Evolutionary conservation across 1,140 invertebrate species (phyloP), one percentile per base, ranked within the genome.

Genomic region (Drosophila parvula): DNA sequence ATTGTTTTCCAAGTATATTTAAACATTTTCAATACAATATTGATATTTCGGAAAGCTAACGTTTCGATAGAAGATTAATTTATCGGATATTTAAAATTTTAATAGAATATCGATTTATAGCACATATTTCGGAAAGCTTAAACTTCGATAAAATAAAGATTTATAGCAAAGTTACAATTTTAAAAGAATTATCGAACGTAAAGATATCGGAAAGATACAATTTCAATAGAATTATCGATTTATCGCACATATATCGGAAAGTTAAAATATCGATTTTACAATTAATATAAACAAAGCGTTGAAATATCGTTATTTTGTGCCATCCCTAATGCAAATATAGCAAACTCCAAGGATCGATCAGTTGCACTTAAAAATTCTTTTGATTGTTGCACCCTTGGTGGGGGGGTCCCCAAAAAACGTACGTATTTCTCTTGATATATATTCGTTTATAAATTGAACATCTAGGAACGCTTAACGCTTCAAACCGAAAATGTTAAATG

Each of bases 391-490:
- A 65, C 41, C 41, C 22, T 48, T 27, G 47, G 7, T 5, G 30
- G 27, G 28, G 22, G 14, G 9, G 32, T 59, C 18, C 12, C 40
- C 48, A 40, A 48, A 41, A 34, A 50, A 22, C 12, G 27, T 30
- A 50, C 48, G 30, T 32, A 28, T 55, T 43, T 63, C 27, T 41
- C 28, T 16, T 32, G 27, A 28, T 27, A 45, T 27, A 56, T 18
- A 27, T 40, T 16, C 56, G 47, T n/a, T 44, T 32, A 69, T 22
- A 41, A 71, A 73, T 60, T 71, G 73, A 73, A 73, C 58, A 55
- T 58, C 67, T 83, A 83, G 80, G 80, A 83, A 83, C 80, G 80
- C 75, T 77, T 65, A 51, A 53, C 36, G 50, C 50, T 22, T 41
- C 14, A 55, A 58, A 60, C 48, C 45, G 27, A 27, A 22, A 45